Conservation (phyloP, 2,113 vertebrate genomes). For the Brienomyrus brachyistius region DNA sequence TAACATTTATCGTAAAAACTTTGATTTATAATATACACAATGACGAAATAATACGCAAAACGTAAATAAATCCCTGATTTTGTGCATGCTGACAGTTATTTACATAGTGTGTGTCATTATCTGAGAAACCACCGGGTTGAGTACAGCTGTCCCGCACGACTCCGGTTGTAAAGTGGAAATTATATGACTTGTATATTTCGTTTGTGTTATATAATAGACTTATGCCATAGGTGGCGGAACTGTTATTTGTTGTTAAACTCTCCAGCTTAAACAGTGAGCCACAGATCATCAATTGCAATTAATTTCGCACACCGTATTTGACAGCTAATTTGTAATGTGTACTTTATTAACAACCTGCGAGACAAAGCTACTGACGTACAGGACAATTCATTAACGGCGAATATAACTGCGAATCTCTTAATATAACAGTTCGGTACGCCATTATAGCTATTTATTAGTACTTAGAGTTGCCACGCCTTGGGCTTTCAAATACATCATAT, state of each 20-base stretch:
- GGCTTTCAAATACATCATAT: conserved; percentile 14
- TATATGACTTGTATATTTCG: conserved; percentile 26
- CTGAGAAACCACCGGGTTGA: background rate
- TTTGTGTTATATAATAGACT: conserved; percentile 36
- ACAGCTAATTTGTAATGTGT: conserved; percentile 14
- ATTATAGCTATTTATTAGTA: background rate
- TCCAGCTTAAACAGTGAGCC: conserved; percentile 21
- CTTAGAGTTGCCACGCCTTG: conserved; percentile 1
- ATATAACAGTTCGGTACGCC: conserved; percentile 3
- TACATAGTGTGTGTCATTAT: conserved; percentile 20
- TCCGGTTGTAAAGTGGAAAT: conserved; percentile 29
- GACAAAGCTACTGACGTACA: conserved; percentile 19
- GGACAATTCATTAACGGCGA: conserved; percentile 31
- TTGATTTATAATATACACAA: conserved; percentile 46
- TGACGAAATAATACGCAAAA: conserved; percentile 42
- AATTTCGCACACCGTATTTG: conserved; percentile 19
- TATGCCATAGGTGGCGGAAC: conserved; percentile 38
- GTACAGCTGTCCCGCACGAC: conserved; percentile 15
- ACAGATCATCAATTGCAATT: conserved; percentile 28
- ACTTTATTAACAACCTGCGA: conserved; percentile 13
- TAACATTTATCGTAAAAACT: conserved; percentile 45
- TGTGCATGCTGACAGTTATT: conserved; percentile 27
- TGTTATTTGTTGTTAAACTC: conserved; percentile 20
- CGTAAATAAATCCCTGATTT: conserved; percentile 47
- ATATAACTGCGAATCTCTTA: conserved; percentile 32